Conservation (phyloP, 2,888 invertebrate genomes). For the Calameuta pallipes region DNA sequence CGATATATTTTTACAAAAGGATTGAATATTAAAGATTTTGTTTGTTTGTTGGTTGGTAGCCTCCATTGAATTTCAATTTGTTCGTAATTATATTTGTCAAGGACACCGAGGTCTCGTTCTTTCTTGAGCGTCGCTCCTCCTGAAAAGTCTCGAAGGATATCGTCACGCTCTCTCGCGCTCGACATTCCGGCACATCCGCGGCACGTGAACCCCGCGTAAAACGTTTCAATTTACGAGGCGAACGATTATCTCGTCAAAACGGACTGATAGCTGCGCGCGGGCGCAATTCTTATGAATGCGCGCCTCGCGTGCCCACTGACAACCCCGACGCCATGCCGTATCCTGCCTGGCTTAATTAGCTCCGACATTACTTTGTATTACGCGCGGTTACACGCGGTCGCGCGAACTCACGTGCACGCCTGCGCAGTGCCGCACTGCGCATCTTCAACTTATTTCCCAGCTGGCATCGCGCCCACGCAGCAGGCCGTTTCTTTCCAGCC, state of each 20-base stretch:
- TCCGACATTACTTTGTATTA: conserved; percentile 38
- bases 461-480: no score
- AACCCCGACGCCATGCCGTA: background rate
- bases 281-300: conserved; percentile 17
- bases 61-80: background rate
- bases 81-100: background rate
- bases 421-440: conserved; percentile 5
- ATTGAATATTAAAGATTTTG: background rate
- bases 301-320: conserved; percentile 5
- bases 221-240: conserved; percentile 40
- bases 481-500: background rate
- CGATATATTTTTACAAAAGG: background rate
- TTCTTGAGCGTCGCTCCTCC: background rate
- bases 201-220: conserved; percentile 27
- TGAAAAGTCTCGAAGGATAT: background rate
- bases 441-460: background rate
- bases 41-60: no score
- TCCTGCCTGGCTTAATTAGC: conserved; percentile 37
- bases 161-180: conserved; percentile 29
- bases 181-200: conserved; percentile 22
- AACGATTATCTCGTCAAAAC: conserved; percentile 39
- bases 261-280: conserved; percentile 32
- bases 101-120: background rate
- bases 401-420: conserved; percentile 27
- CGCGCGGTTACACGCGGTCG: conserved; percentile 32